Evolutionary conservation across 2,888 invertebrate species (phyloP).

Genomic region (Clitarchus hookeri): DNA sequence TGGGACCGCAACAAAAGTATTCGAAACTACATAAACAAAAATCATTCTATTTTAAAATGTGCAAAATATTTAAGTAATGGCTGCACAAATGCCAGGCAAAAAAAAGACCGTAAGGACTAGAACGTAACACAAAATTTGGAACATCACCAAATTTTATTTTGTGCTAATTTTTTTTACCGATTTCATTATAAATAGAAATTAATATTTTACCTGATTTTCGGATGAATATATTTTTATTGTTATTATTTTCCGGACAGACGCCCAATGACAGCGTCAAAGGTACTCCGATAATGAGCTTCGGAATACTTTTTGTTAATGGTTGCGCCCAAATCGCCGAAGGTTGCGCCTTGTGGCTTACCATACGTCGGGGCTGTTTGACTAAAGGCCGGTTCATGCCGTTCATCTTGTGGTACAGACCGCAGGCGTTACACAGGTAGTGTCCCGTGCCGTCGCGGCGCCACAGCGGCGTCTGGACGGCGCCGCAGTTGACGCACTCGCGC

Average conservation of each 20-base stretch:
- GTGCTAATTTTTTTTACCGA: no score
- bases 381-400: slow-evolving; percentile 93
- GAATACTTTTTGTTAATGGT: slow-evolving; percentile 17
- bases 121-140: no score
- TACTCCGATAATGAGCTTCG: not conserved
- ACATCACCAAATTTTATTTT: no score
- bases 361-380: slow-evolving; percentile 87
- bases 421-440: slow-evolving; percentile 99
- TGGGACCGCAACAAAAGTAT: slow-evolving; percentile 20
- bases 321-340: slow-evolving; percentile 33
- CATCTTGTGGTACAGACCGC: slow-evolving; percentile 97
- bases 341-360: slow-evolving; percentile 67
- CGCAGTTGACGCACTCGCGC: slow-evolving; percentile 75
- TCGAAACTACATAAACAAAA: not conserved
- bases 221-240: no score
- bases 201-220: no score
- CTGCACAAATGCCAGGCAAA: no score
- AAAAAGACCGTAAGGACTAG: no score
- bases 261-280: no score
- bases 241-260: no score
- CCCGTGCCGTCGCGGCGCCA: slow-evolving; percentile 99
- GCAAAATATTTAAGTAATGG: no score
- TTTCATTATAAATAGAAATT: no score
- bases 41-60: not conserved
- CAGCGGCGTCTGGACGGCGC: slow-evolving; percentile 83